Evolutionary conservation across 2,113 vertebrate genomes (phyloP), one percentile per base, ranked within the genome.

Genomic region (Prunella himalayana): DNA sequence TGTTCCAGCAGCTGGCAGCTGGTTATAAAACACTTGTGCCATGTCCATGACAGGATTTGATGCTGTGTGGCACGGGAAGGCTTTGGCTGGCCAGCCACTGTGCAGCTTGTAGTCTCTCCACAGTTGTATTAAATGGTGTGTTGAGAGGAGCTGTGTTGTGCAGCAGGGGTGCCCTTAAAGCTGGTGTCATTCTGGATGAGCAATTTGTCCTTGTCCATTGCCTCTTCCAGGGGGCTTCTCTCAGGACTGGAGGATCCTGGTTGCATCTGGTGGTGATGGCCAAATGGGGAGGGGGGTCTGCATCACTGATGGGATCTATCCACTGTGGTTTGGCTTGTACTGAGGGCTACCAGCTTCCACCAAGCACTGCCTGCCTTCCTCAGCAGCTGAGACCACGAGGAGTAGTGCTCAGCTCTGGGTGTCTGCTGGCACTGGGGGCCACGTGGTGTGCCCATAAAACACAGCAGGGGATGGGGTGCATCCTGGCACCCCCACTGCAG

Each of bases 11-110:
- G 35, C 71, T 86, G 88, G 91, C 86, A 82, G 65, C 30, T 23
- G 56, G 31, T 28, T 35, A 17, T 54, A 27, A 50, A 80, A 31
- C 35, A 61, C 3, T 0, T 10, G 76, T n/a, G 56, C 44, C n/a
- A 31, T 0, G 2, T 35, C 51, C 4, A 1, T 22, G 30, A 9
- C 22, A 37, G 1, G 4, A 42, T 21, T 12, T 30, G 8, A 33
- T 45, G 41, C 68, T 0, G 0, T 23, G 78, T 57, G 70, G 61
- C 73, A 28, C 57, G 16, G 51, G 41, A 42, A 49, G 70, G 61
- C 81, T 60, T 65, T 1, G 6, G 25, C 60, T 31, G 41, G 49
- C 60, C 1, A 3, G 50, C 21, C 5, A 0, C 69, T 4, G 0
- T 2, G 3, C 53, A 51, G 56, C 66, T 45, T 33, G 37, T 57